Base-by-base conservation (phyloP, 2,888 invertebrate genomes). In the Sisyra nigra region DNA sequence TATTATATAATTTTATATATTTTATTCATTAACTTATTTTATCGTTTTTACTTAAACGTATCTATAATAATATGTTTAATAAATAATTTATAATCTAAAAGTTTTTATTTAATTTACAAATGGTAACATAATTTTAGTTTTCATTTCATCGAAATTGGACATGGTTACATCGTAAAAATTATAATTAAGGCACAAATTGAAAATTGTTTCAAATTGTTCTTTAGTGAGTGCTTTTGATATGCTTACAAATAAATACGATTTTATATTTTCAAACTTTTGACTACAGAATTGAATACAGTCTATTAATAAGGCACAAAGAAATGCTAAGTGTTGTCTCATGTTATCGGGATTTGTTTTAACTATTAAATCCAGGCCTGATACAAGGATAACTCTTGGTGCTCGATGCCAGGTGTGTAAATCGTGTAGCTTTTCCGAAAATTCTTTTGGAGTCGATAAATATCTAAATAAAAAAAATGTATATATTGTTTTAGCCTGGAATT, bases 321-420 rank as follows among this genome's bases (percentile, higher is more conserved):
- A 51, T 11, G 57, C 57, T 3, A 54, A 46, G 34, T 48, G 47
- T 11, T 51, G 19, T 40, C 52, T 36, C 39, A 50, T 45, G 30
- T 50, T 53, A 15, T 49, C 45, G 9, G 46, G 44, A 13, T 44
- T 32, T 13, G 52, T 45, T 15, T 49, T 47, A 37, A 52, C 56
- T 48, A 59, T 62, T 13, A 48, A 47, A 38, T 60, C 56, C 41
- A 59, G 52, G 19, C 52, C 50, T 19, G 53, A 52, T 13, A 61
- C 11, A 19, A 62, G 52, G 30, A 61, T 51, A n/a, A 59, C 45
- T 17, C 49, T 51, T 8, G 61, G 59, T 18, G 53, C 42, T 49
- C 55, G 52, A 15, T 53, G 53, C 56, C 59, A 60, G 14, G 55
- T 45, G 45, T 62, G 61, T 11, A 58, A 51, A 5, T 54, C 50